phyloP scores from a whole-genome alignment of 1,140 invertebrate genomes.

The Halyomorpha halys region DNA sequence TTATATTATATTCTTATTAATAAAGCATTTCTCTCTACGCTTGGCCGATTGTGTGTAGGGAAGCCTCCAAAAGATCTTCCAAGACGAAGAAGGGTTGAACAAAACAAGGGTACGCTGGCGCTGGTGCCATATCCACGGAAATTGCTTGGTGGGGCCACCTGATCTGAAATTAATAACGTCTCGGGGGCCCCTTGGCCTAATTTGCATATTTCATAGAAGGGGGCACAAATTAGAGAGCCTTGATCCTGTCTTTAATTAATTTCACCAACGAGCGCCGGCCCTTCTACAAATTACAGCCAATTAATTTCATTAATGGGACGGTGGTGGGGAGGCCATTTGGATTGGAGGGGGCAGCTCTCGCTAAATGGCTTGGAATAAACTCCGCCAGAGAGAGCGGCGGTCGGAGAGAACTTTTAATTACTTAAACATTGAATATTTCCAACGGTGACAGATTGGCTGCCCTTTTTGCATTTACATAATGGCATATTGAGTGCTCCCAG shows the following conservation, averaged over 20 bases:
- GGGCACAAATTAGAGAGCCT: conserved; percentile 4
- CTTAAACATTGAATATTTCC: conserved; percentile 9
- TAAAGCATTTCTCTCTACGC: no score
- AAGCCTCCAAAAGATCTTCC: not conserved
- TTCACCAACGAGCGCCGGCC: conserved; percentile 2
- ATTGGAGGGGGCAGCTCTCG: not conserved
- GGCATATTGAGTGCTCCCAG: no score
- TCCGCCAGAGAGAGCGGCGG: not conserved
- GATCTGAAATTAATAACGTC: conserved; percentile 11
- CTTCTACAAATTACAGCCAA: conserved; percentile 16
- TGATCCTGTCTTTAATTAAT: conserved; percentile 18
- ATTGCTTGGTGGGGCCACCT: not conserved
- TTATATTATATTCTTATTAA: no score
- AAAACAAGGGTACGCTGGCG: no score
- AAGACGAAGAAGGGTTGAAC: not conserved
- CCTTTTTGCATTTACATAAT: no score
- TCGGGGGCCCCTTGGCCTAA: conserved; percentile 2
- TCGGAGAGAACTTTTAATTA: conserved; percentile 2
- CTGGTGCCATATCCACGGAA: not conserved
- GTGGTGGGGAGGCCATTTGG: conserved; percentile 9
- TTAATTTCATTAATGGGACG: conserved; percentile 15
- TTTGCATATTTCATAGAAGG: conserved; percentile 16
- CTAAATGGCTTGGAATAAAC: conserved; percentile 1
- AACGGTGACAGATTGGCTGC: conserved; percentile 1
- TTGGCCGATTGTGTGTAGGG: no score